These are phyloP conservation scores for Labeo rohita DNA, from an alignment of 2,113 vertebrate genomes.

Conservation along the genomic window DNA sequence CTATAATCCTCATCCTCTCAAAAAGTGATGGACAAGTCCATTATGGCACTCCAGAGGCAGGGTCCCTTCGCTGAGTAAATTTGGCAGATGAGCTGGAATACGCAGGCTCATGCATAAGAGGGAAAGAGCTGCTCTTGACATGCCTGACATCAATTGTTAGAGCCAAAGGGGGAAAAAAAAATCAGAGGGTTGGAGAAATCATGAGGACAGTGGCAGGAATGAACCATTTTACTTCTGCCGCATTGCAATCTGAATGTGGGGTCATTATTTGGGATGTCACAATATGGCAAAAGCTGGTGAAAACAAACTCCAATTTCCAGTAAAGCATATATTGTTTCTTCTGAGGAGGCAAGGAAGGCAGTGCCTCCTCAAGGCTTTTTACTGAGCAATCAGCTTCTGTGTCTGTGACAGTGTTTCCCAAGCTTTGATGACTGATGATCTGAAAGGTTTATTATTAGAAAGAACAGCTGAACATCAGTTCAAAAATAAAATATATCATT, in stretches of 20 bases:
- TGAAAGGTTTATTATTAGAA: too few relatives aligned
- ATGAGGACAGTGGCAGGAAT: background rate
- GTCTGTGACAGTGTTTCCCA: too few relatives aligned
- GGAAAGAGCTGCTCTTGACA: slow-evolving; percentile 55
- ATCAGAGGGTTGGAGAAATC: slow-evolving; percentile 1
- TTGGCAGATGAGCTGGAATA: slow-evolving; percentile 50
- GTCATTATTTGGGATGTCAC: background rate
- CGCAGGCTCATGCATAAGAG: background rate
- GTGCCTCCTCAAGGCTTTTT: too few relatives aligned
- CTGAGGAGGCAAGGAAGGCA: too few relatives aligned
- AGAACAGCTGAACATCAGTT: too few relatives aligned
- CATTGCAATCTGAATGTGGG: background rate
- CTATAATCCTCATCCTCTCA: slow-evolving; percentile 44
- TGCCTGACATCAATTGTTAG: slow-evolving; percentile 59
- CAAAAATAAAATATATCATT: too few relatives aligned
- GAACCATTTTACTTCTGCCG: slow-evolving; percentile 8
- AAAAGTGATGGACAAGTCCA: slow-evolving; percentile 57
- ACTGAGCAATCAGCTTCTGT: too few relatives aligned
- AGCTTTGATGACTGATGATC: too few relatives aligned
- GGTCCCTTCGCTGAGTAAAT: slow-evolving; percentile 64
- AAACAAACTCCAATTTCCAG: background rate
- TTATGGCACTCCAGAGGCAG: slow-evolving; percentile 60
- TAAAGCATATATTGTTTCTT: too few relatives aligned
- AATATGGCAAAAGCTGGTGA: background rate
- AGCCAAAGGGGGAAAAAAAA: slow-evolving; percentile 15